Base-by-base conservation (phyloP, 2,888 invertebrate species). In the Leptura quadrifasciata region DNA sequence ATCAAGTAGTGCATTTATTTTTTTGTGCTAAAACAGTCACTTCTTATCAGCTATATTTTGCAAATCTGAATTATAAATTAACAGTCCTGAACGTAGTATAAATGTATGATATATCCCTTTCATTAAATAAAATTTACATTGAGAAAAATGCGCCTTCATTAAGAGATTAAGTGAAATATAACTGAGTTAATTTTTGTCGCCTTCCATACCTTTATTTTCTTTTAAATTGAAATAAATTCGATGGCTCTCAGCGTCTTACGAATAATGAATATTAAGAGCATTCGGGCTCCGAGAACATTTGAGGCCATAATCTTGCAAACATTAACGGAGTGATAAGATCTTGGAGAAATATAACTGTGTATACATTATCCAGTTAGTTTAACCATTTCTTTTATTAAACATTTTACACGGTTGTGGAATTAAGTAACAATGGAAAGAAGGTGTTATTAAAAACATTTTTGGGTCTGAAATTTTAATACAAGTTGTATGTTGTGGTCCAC, bases 251-350 rank as follows among this genome's bases (percentile, higher is more conserved):
- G 18, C 61, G 61, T 17, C 61, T 63, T 39, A 17, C 17, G 63
- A 63, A 63, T 63, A 63, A 63, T 63, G 63, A 63, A 63, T 63
- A 63, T 63, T 63, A 63, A 63, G 63, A 39, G 35, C 35, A n/a
- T 63, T 39, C 35, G 39, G 39, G 63, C n/a, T 17, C 18, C 12
- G 31, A 10, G 63, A 31, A 31, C 27, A n/a, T 35, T 63, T 27
- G 35, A 39, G 63, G 63, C 63, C 17, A 63, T 63, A 63, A 35
- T 63, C 63, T 39, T 17, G 39, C 63, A 63, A 63, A 39, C 63
- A 63, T 63, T 63, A 63, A 39, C 63, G 39, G 10, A 63, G 18
- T 63, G 63, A 63, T 63, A 63, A 63, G 63, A 63, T 63, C 63
- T 31, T 17, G 31, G 35, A 63, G 63, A 63, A 63, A 63, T 63